A percentile compares a stretch with the other conserved stretches of the same genome.
phyloP scores from a whole-genome alignment of 1,140 invertebrate species.

The Neodiprion pinetum region DNA sequence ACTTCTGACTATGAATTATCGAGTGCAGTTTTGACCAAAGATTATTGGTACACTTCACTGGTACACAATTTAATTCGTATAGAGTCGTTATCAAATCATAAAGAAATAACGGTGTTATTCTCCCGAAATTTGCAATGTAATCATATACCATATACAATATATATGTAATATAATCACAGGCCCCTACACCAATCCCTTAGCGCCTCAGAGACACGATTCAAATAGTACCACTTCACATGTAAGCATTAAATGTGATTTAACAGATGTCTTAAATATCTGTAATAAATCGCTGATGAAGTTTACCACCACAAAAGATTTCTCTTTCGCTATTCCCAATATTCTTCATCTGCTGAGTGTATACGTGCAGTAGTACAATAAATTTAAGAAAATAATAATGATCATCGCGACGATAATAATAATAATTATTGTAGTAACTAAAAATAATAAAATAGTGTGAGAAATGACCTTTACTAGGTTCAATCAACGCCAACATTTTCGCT shows the following conservation, averaged over 20 bases:
- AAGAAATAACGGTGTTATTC: not conserved
- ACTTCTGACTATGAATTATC: not conserved
- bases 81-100: not conserved
- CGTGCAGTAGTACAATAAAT: conserved; percentile 36
- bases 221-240: conserved; percentile 18
- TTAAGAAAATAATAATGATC: conserved; percentile 29
- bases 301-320: conserved; percentile 21
- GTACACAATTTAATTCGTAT: not conserved
- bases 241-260: conserved; percentile 16
- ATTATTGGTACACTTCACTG: not conserved
- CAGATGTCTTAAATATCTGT: conserved; percentile 1
- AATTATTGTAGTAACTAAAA: conserved; percentile 25
- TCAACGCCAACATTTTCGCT: conserved; percentile 27
- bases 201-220: conserved; percentile 14
- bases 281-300: conserved; percentile 17
- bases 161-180: not conserved
- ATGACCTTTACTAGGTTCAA: conserved; percentile 25
- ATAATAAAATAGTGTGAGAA: conserved; percentile 32
- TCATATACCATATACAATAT: not conserved
- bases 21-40: conserved; percentile 3
- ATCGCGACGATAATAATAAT: conserved; percentile 32
- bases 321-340: conserved; percentile 26
- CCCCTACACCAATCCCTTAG: not conserved
- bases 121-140: not conserved
- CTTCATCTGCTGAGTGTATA: conserved; percentile 41